A percentile compares a stretch with the other conserved stretches of the same genome.
These are phyloP conservation scores for Carapus acus DNA, from an alignment of 2,797 vertebrate species.

Conservation along the genomic window DNA sequence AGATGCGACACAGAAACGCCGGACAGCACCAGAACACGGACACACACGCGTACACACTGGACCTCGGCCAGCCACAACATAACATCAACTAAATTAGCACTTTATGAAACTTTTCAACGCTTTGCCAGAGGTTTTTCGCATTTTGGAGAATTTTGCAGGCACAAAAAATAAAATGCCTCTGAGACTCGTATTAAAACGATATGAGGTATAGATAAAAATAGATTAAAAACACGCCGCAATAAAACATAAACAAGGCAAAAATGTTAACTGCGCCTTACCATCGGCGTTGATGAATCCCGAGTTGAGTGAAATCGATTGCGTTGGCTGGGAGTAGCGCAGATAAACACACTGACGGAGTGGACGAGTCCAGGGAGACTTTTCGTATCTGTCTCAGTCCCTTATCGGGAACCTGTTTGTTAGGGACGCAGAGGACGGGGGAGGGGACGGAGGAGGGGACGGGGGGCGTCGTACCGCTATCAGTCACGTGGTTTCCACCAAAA, in stretches of 20 bases:
- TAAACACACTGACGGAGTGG: too few species aligned
- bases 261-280: slow-evolving; percentile 38
- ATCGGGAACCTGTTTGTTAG: slow-evolving; percentile 59
- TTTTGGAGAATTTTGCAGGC: too few species aligned
- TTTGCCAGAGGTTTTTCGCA: too few species aligned
- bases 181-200: too few species aligned
- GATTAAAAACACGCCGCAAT: too few species aligned
- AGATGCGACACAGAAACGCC: slow-evolving; percentile 50
- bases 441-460: slow-evolving; percentile 2
- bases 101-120: too few species aligned
- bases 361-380: slow-evolving; percentile 18
- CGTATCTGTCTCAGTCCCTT: slow-evolving; percentile 17
- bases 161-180: too few species aligned
- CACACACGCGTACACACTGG: neutral
- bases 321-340: too few species aligned
- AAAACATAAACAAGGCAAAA: too few species aligned
- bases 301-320: too few species aligned
- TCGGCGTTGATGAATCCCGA: slow-evolving; percentile 26
- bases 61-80: rapidly evolving
- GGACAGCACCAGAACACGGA: neutral
- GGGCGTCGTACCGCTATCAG: slow-evolving; percentile 28
- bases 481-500: slow-evolving; percentile 62
- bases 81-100: too few species aligned
- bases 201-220: too few species aligned
- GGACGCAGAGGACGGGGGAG: slow-evolving; percentile 12